Evolutionary conservation across 2,888 invertebrate genomes (phyloP), one percentile per base, ranked within the genome.

Genomic region (Epirrhoe alternata): DNA sequence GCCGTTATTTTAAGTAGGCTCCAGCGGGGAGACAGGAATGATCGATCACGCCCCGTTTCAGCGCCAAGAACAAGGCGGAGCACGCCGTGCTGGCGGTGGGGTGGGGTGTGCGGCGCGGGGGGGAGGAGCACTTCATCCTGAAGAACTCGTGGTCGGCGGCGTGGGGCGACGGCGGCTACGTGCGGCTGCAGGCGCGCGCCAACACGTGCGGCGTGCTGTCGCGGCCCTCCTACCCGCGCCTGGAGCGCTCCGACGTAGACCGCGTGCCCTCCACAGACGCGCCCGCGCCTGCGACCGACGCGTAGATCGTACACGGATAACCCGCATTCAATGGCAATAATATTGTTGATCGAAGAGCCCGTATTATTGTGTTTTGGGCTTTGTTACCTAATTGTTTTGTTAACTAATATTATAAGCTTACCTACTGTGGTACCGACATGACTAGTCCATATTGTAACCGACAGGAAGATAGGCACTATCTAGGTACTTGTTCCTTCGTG

Each of bases 51-150:
- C 61, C 14, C 58, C n/a, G 33, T 75, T 74, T 0, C 82, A 90
- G 90, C 70, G 72, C 72, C 5, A 83, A 84, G 73, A 61, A 66
- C 42, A 70, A 72, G 51, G 69, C 77, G 68, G 64, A 69, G 59
- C 91, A 91, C 77, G 91, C 91, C 0, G 86, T 90, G 75, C 66
- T 88, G 71, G 90, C 89, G 8, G 90, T 91, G 66, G 91, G 91
- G 0, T 92, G 89, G 89, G 87, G 85, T 58, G 74, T 76, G 74
- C 72, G 73, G 58, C 72, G 78, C 47, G 82, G 82, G 1, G 84
- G 81, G 0, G 83, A 83, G 70, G 78, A 86, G n/a, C 82, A 87
- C 83, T 84, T 90, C 80, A 85, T 86, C 55, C 67, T 90, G 70
- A 90, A 92, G 85, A 91, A 92, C 83, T 88, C 89, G 60, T 90